These are phyloP conservation scores for Pseudopipra pipra DNA, from an alignment of 2,113 vertebrate species.

Conservation along the genomic window DNA sequence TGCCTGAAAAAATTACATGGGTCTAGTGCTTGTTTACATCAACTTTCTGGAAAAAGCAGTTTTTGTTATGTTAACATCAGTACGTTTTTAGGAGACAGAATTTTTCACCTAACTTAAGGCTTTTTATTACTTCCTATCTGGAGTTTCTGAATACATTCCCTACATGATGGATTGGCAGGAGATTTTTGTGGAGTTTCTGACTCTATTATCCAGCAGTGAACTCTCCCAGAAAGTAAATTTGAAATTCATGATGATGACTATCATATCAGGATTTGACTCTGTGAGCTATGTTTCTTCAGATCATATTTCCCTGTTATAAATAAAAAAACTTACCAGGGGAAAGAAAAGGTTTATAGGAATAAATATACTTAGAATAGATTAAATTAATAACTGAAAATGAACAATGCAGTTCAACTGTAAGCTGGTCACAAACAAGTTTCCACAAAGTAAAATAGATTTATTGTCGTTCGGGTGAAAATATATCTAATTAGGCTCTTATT, in stretches of 20 bases:
- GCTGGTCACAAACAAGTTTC: not conserved
- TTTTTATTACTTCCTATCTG: not conserved
- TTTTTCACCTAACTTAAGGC: not conserved
- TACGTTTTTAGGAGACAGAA: not conserved
- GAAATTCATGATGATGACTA: not conserved
- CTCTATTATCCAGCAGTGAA: slow-evolving; percentile 50
- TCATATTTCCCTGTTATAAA: not conserved
- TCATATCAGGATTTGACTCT: not conserved
- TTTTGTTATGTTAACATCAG: not conserved
- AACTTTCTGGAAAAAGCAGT: not conserved
- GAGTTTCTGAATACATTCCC: not conserved
- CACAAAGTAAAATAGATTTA: not conserved
- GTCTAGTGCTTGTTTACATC: not conserved
- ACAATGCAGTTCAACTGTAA: not conserved
- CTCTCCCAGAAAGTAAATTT: not conserved
- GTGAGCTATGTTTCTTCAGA: not conserved
- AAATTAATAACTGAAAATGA: not conserved
- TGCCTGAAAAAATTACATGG: not conserved
- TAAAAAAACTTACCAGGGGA: not conserved
- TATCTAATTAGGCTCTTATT: not conserved
- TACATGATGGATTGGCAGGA: not conserved
- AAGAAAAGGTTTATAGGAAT: not conserved
- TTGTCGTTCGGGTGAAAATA: not conserved
- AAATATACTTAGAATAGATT: not conserved
- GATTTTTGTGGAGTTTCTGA: slow-evolving; percentile 17